A percentile compares a stretch with the other conserved stretches of the same genome.
Conservation (phyloP, 2,888 invertebrate species). For the Acleris cristana region DNA sequence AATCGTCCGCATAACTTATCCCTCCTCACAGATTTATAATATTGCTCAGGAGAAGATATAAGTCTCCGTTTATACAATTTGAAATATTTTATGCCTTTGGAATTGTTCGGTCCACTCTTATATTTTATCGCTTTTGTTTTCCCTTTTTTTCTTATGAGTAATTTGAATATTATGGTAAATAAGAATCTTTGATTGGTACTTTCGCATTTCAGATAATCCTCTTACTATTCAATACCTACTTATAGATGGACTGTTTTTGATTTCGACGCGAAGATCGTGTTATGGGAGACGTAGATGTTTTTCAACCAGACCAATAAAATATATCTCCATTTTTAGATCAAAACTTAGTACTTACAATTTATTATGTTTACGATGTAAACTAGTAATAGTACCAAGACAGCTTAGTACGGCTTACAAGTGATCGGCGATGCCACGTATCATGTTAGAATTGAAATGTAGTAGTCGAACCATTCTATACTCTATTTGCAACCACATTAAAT, state of each 20-base stretch:
- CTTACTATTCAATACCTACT: background rate
- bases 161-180: conserved; percentile 10
- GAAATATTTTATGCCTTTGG: conserved; percentile 40
- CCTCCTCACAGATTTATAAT: conserved; percentile 55
- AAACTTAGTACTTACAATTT: too few relatives aligned
- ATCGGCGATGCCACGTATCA: too few relatives aligned
- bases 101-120: conserved; percentile 41
- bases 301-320: too few relatives aligned
- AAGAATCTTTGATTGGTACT: conserved; percentile 5
- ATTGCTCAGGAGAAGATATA: conserved; percentile 32
- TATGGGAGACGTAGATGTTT: too few relatives aligned
- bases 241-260: background rate
- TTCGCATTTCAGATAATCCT: background rate
- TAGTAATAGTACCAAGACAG: too few relatives aligned
- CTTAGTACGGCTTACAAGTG: too few relatives aligned
- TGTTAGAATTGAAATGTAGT: too few relatives aligned
- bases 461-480: too few relatives aligned
- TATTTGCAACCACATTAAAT: too few relatives aligned
- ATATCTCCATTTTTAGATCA: too few relatives aligned
- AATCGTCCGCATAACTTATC: conserved; percentile 62
- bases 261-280: background rate
- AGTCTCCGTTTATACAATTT: conserved; percentile 42
- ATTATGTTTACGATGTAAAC: too few relatives aligned
- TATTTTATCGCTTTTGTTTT: conserved; percentile 47
- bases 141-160: conserved; percentile 36